Evolutionary conservation across 1,140 invertebrate genomes (phyloP), one percentile per base, ranked within the genome.

Genomic region (Parapsyche elsis): DNA sequence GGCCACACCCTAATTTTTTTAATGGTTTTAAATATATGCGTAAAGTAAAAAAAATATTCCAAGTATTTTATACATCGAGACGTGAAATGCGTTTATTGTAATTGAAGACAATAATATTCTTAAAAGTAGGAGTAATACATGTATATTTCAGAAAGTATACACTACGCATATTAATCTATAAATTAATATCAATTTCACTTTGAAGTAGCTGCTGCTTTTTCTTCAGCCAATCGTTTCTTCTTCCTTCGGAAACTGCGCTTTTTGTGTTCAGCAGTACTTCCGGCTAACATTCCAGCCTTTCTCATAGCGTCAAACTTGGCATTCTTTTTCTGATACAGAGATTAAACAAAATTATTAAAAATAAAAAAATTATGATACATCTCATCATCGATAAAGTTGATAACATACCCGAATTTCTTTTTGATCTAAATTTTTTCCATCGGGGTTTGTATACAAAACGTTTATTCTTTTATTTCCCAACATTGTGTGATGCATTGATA

Each of bases 291-390:
- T 12, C 88, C 89, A 57, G 86, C 82, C 71, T 87, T 87, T 23
- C 88, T 84, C 83, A 90, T 84, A 0, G 86, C 87, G 78, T 88
- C 85, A 4, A 89, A 83, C 82, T 90, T 90, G 10, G 88, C 85
- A 83, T 89, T 90, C 80, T 90, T 90, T 1, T 84, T 86, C 77
- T 87, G 84, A 5, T 87, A 79, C 38, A 53, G 7, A 53, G 2
- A 38, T 53, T 53, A 14, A 5, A 53, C 16, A 53, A 53, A 67
- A 67, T 23, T 21, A 67, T 16, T 61, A 21, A 10, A 1, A 67
- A 67, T 23, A 67, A 19, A 67, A 49, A 49, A 9, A 49, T 49
- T 9, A n/a, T 49, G 46, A 64, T 64, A n/a, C 16, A 21, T 16
- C 12, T 59, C 64, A 67, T 67, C n/a, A n/a, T n/a, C n/a, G n/a